These are phyloP conservation scores for Cuculus canorus DNA, from an alignment of 2,797 vertebrate genomes.

Conservation along the genomic window DNA sequence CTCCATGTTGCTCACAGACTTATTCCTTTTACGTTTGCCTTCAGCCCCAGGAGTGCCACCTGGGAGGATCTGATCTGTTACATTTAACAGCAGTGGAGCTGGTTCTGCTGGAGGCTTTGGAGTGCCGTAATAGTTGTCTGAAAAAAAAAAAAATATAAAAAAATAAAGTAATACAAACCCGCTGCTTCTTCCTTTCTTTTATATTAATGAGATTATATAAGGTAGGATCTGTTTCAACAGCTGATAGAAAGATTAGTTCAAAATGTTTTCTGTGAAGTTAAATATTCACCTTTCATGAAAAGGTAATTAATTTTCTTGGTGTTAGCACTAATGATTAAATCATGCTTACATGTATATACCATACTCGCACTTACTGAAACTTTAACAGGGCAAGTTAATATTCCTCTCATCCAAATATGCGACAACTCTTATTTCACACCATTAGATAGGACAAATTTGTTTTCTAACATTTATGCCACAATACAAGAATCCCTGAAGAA, in stretches of 20 bases:
- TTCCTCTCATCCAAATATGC: background rate
- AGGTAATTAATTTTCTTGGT: background rate
- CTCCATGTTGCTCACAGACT: constrained; percentile 99
- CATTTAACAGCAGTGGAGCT: constrained; percentile 91
- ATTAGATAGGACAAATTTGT: background rate
- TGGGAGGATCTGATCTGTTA: constrained; percentile 95
- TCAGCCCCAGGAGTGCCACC: constrained; percentile 93
- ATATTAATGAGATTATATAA: background rate
- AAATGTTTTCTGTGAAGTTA: background rate
- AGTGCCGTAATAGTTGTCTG: constrained; percentile 99
- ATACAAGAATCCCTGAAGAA: background rate
- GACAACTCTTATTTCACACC: background rate
- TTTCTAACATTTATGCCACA: background rate
- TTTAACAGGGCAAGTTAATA: background rate
- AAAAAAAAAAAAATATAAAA: constrained; percentile 16
- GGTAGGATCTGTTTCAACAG: background rate
- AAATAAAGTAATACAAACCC: background rate
- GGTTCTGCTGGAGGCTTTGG: constrained; percentile 96
- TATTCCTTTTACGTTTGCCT: constrained; percentile 97
- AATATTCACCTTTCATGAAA: background rate
- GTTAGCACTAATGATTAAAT: background rate
- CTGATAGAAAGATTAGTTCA: background rate
- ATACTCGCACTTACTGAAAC: background rate
- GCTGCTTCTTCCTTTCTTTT: background rate
- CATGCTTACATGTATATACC: background rate